Conservation (phyloP, 1,140 invertebrate species). For the Lysiphlebus fabarum region DNA sequence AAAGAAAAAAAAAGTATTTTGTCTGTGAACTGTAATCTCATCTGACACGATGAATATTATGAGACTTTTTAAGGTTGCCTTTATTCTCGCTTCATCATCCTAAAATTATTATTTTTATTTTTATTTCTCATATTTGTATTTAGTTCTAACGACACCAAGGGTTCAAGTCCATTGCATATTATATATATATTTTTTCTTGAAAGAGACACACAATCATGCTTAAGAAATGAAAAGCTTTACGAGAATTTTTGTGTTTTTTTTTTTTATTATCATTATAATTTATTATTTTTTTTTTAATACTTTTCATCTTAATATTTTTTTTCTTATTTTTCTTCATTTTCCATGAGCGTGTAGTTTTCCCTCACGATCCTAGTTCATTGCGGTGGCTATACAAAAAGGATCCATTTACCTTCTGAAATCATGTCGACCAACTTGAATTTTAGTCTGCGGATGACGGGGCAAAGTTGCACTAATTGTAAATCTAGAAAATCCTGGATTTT, state of each 20-base stretch:
- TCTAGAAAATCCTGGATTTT: too few species aligned
- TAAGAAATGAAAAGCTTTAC: slow-evolving; percentile 20
- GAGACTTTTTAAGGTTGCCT: not conserved
- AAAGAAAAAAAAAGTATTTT: too few species aligned
- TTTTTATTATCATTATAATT: slow-evolving; percentile 9
- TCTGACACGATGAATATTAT: too few species aligned
- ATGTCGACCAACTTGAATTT: too few species aligned
- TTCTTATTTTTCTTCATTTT: slow-evolving; percentile 16
- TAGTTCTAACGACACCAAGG: slow-evolving; percentile 1
- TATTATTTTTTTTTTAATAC: slow-evolving; percentile 6
- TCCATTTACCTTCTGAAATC: too few species aligned
- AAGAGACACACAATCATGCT: slow-evolving; percentile 1
- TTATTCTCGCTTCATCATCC: not conserved
- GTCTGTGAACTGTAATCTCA: too few species aligned
- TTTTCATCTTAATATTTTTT: slow-evolving; percentile 3
- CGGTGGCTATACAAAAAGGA: too few species aligned
- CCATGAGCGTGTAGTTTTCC: not conserved
- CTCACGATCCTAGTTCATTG: too few species aligned
- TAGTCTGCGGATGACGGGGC: too few species aligned
- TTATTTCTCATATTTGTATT: slow-evolving; percentile 6
- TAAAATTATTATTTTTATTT: slow-evolving; percentile 8
- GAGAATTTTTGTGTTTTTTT: slow-evolving; percentile 20
- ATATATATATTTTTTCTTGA: not conserved
- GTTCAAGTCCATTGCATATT: slow-evolving; percentile 7
- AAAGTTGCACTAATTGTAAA: too few species aligned